Percentiles rank a stretch among this genome's conserved stretches.
Conservation (phyloP, 2,113 vertebrate species). For the Tretioscincus oriximinensis region DNA sequence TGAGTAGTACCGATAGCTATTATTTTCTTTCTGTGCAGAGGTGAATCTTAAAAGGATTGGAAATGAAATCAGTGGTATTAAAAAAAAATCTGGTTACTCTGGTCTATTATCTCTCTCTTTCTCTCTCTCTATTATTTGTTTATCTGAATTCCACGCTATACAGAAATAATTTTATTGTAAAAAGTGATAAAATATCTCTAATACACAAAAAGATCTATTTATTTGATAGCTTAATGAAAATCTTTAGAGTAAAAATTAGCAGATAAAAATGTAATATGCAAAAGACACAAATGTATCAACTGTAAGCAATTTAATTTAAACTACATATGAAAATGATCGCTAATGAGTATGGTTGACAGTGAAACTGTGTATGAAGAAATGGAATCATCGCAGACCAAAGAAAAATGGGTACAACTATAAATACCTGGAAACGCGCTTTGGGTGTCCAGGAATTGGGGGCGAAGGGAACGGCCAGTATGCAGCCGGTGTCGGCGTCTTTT, state of each 20-base stretch:
- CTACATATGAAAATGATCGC: constrained; percentile 8
- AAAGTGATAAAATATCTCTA: constrained; percentile 20
- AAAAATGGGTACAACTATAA: background rate
- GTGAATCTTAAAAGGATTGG: too few relatives aligned
- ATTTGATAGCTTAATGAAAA: constrained; percentile 30
- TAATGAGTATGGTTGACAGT: constrained; percentile 12
- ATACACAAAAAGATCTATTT: constrained; percentile 39
- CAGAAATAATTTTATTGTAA: background rate
- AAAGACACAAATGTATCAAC: constrained; percentile 18
- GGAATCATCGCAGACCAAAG: background rate
- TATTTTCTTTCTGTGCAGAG: too few relatives aligned
- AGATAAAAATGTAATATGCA: constrained; percentile 14
- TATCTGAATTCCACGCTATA: too few relatives aligned
- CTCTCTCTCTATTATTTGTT: too few relatives aligned
- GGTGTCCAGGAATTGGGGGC: too few relatives aligned
- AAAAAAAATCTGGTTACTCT: too few relatives aligned
- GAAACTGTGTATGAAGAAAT: background rate
- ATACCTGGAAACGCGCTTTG: too few relatives aligned
- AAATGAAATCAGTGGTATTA: too few relatives aligned
- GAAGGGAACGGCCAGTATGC: too few relatives aligned
- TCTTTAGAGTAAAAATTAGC: constrained; percentile 37
- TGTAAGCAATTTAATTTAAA: constrained; percentile 21
- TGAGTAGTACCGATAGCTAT: too few relatives aligned
- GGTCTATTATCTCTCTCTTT: too few relatives aligned
- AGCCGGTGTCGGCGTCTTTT: too few relatives aligned